Evolutionary conservation across 2,888 invertebrate genomes (phyloP).

Genomic region (Seira ritae): DNA sequence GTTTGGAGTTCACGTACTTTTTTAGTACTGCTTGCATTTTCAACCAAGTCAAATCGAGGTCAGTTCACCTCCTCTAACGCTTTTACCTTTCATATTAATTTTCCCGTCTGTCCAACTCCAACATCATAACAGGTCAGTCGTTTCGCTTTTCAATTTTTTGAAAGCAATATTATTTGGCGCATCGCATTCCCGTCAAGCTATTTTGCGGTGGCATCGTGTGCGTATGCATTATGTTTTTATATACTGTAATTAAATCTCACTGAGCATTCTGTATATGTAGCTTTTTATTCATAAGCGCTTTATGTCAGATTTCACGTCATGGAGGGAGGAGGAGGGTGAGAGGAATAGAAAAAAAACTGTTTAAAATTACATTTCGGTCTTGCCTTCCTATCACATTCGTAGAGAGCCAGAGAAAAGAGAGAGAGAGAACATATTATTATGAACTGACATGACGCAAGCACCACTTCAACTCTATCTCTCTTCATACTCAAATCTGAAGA

Average conservation of each 20-base stretch:
- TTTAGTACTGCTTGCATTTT: too few relatives aligned
- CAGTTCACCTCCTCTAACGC: not conserved
- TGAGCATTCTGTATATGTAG: not conserved
- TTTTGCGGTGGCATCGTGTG: not conserved
- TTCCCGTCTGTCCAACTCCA: not conserved
- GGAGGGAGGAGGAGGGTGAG: not conserved
- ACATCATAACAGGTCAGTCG: not conserved
- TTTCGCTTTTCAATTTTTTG: conserved; percentile 6
- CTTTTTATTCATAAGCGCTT: conserved; percentile 13
- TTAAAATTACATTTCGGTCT: conserved; percentile 5
- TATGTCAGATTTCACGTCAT: conserved; percentile 16
- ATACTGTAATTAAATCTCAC: conserved; percentile 9
- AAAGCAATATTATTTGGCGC: not conserved
- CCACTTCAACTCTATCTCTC: not conserved
- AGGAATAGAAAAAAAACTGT: not conserved
- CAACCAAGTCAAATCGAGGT: too few relatives aligned
- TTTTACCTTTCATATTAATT: conserved; percentile 19
- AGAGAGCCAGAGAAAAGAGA: not conserved
- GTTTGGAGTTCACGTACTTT: too few relatives aligned
- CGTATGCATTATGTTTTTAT: not conserved
- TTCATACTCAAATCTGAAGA: not conserved
- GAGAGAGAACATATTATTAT: too few relatives aligned
- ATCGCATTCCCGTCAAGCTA: not conserved
- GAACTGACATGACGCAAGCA: not conserved
- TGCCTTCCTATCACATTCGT: not conserved